Percentiles rank a stretch among this genome's conserved stretches.
Evolutionary conservation across 2,113 vertebrate species (phyloP).

Genomic region (Rousettus leschenaultii): DNA sequence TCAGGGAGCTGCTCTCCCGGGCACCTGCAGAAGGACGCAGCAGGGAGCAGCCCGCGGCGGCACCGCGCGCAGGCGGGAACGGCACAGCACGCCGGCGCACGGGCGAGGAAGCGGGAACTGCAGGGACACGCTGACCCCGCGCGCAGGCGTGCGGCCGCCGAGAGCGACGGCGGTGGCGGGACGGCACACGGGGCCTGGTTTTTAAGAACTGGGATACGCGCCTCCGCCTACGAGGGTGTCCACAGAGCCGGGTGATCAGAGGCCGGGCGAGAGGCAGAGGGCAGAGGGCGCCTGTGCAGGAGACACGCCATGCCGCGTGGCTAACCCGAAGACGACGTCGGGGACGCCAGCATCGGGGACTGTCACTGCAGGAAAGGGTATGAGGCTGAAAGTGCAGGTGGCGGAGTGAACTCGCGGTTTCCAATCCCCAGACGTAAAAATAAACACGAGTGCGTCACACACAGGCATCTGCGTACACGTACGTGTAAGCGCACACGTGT

Average conservation of each 20-base stretch:
- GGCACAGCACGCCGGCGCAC: too few relatives aligned
- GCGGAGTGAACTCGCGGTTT: neutral
- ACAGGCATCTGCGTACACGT: neutral
- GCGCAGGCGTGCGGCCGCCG: neutral
- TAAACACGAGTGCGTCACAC: neutral
- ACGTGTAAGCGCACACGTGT: neutral
- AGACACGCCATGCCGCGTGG: neutral
- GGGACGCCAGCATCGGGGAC: neutral
- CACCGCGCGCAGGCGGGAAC: too few relatives aligned
- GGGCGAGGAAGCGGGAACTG: neutral
- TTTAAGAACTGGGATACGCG: neutral
- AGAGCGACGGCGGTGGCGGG: neutral
- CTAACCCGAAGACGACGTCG: neutral
- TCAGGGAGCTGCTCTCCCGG: neutral
- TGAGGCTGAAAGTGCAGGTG: neutral
- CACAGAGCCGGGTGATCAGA: neutral
- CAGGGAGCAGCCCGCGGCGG: neutral
- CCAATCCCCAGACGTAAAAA: neutral
- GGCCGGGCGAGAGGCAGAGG: neutral
- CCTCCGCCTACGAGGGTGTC: neutral
- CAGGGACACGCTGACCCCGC: rapidly evolving
- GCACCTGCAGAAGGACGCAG: neutral
- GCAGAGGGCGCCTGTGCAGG: too few relatives aligned
- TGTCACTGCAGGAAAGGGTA: neutral
- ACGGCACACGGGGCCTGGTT: rapidly evolving